phyloP scores from a whole-genome alignment of 2,888 invertebrate species.

The Tricholauxania praeusta region DNA sequence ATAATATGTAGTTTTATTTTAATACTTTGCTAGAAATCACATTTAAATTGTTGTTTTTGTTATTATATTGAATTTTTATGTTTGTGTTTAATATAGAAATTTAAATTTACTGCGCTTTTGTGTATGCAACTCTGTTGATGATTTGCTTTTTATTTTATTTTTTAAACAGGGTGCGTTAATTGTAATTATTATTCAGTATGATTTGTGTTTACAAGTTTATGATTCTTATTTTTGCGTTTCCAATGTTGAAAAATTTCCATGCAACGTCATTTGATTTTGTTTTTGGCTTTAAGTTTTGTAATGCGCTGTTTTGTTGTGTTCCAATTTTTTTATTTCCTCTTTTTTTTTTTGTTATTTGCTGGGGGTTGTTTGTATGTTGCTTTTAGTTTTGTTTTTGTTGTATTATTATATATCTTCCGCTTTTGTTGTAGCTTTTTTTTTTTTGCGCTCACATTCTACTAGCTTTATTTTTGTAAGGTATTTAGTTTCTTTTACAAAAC shows the following conservation, averaged over 20 bases:
- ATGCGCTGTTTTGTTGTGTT: not conserved
- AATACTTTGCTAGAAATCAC: constrained; percentile 3
- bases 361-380: constrained; percentile 20
- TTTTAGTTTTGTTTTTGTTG: constrained; percentile 8
- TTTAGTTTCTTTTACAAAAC: constrained; percentile 31
- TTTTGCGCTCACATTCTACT: constrained; percentile 18
- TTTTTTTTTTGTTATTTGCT: not conserved
- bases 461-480: constrained; percentile 32
- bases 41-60: not conserved
- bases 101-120: not conserved
- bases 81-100: not conserved
- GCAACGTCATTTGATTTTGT: constrained; percentile 27
- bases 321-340: not conserved
- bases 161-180: not conserved
- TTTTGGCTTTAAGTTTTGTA: constrained; percentile 6
- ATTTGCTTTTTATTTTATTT: not conserved
- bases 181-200: not conserved
- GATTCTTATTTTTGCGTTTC: not conserved
- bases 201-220: not conserved
- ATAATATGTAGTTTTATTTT: not conserved
- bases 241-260: constrained; percentile 30
- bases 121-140: no score
- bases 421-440: constrained; percentile 11
- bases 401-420: not conserved
- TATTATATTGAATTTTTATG: not conserved